Evolutionary conservation across 1,140 invertebrate genomes (phyloP), one percentile per base, ranked within the genome.

Genomic region (Lasioglossum baleicum): DNA sequence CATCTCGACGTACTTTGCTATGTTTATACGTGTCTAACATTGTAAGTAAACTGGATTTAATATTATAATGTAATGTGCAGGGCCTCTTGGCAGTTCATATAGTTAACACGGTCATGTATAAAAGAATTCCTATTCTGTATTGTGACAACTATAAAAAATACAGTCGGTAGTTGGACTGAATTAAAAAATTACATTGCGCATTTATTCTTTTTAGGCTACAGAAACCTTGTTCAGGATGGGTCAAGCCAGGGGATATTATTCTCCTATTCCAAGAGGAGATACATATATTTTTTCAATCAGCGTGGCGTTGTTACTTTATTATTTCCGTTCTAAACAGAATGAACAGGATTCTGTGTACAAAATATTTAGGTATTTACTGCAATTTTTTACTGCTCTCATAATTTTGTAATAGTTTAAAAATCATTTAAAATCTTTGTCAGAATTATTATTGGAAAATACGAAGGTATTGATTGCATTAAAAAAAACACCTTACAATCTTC

Each of bases 11-110:
- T 82, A 94, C 94, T 13, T 89, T 97, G 8, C 90, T 98, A 7
- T 95, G 95, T 84, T 92, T 97, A 17, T 97, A 98, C 92, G 96
- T 97, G 67, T 95, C 96, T 63, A 98, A 97, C 93, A 94, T 97
- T 88, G 95, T 95, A 93, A 94, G 95, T 93, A 80, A 13, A 70
- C 80, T 22, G 69, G 10, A 69, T 75, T 56, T 20, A 17, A 56
- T 20, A 20, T 56, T 56, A 20, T 56, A 56, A 20, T 56, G 3
- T 56, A 56, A 56, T 56, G 20, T 56, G 15, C 51, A 20, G 20
- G 5, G 51, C 51, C 20, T 56, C 6, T 20, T 7, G 17, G 7
- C 22, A n/a, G 10, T 22, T n/a, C n/a, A 2, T 31, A 63, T 63
- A 13, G 11, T 63, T 53, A 53, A 17, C 51, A 17, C 17, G 17